Evolutionary conservation across 2,888 invertebrate genomes (phyloP).

Genomic region (Silvanus unidentatus): DNA sequence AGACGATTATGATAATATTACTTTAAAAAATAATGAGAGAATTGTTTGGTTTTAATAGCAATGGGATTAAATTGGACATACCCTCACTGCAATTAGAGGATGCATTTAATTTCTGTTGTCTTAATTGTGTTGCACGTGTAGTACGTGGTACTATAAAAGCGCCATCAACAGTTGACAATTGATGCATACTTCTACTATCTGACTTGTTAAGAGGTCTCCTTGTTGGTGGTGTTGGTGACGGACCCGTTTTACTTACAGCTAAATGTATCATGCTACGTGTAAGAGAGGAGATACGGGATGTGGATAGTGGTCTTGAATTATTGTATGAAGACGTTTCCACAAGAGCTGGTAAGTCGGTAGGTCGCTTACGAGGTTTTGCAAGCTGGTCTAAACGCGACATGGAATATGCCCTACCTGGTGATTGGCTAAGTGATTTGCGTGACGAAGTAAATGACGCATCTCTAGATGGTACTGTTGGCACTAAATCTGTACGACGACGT

Average conservation of each 20-base stretch:
- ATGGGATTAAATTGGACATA: conserved; percentile 26
- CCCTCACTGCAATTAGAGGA: conserved; percentile 43
- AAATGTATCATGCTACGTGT: conserved; percentile 70
- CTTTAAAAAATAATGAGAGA: background rate
- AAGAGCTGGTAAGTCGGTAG: conserved; percentile 39
- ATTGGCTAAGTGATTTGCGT: conserved; percentile 46
- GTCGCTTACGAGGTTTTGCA: conserved; percentile 58
- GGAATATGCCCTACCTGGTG: conserved; percentile 84
- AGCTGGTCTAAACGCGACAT: conserved; percentile 89
- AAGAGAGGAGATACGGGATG: conserved; percentile 45
- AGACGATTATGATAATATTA: background rate
- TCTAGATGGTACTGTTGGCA: conserved; percentile 79
- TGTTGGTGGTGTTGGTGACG: conserved; percentile 43
- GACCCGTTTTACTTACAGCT: conserved; percentile 48
- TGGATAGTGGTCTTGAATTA: conserved; percentile 33
- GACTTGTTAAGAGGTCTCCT: conserved; percentile 41
- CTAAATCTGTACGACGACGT: conserved; percentile 82
- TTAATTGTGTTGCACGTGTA: conserved; percentile 43
- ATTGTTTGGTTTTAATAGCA: background rate
- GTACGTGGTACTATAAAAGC: conserved; percentile 38
- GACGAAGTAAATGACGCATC: conserved; percentile 54
- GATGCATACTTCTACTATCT: conserved; percentile 46
- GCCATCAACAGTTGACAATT: conserved; percentile 36
- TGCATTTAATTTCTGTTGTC: conserved; percentile 42
- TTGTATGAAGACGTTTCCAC: conserved; percentile 7